Conservation (phyloP, 2,797 vertebrate species). For the Liparis tanakae region DNA sequence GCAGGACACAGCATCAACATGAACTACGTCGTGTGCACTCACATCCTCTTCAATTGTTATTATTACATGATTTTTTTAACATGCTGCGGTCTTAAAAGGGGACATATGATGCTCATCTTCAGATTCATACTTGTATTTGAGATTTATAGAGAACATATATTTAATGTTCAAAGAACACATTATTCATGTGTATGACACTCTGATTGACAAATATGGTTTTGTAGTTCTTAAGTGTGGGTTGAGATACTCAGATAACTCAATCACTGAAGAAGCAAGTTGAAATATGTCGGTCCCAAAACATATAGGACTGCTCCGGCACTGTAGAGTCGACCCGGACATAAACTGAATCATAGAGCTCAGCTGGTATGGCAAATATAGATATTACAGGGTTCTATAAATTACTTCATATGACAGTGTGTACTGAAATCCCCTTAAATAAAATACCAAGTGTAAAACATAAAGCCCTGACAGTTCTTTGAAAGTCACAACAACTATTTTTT, state of each 20-base stretch:
- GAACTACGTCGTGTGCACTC: neutral
- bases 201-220: too few relatives aligned
- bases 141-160: too few relatives aligned
- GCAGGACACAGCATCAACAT: constrained; percentile 27
- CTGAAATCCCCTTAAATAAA: constrained; percentile 76
- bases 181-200: too few relatives aligned
- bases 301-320: constrained; percentile 63
- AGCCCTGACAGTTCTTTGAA: neutral
- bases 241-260: neutral
- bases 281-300: constrained; percentile 53
- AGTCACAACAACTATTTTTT: neutral
- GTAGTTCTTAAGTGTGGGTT: too few relatives aligned
- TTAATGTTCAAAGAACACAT: too few relatives aligned
- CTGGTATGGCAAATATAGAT: constrained; percentile 72
- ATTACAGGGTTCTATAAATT: constrained; percentile 77
- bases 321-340: constrained; percentile 73
- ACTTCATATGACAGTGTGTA: constrained; percentile 72
- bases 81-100: neutral
- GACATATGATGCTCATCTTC: neutral
- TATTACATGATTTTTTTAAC: neutral
- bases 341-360: constrained; percentile 57
- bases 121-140: neutral
- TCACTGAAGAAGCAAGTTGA: neutral
- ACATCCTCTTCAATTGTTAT: neutral
- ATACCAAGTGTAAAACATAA: constrained; percentile 1